These are phyloP conservation scores for Smutsia gigantea DNA, from an alignment of 2,797 vertebrate species.

Conservation along the genomic window DNA sequence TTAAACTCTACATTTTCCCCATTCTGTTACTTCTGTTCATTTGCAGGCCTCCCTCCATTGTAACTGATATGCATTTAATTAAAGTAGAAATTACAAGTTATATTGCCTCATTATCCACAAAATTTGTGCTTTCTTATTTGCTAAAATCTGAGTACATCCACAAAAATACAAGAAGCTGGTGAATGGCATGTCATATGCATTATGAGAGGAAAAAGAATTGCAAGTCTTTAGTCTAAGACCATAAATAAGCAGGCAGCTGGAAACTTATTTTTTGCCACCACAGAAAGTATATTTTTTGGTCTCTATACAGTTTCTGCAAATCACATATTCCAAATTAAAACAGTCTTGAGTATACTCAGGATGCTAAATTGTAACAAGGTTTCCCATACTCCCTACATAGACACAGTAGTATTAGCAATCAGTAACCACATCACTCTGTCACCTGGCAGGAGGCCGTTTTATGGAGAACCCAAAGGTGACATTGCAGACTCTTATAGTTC, in stretches of 20 bases:
- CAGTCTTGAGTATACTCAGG: neutral
- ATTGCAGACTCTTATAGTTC: neutral
- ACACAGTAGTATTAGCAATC: neutral
- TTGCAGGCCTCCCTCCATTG: neutral
- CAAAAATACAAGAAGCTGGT: neutral
- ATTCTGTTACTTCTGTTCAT: neutral
- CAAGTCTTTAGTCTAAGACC: neutral
- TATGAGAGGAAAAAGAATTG: neutral
- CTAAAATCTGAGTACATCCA: neutral
- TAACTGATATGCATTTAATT: neutral
- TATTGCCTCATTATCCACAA: neutral
- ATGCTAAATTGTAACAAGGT: neutral
- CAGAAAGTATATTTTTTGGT: neutral
- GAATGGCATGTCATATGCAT: neutral
- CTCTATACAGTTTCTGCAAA: neutral
- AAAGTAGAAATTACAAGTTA: neutral
- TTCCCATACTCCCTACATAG: neutral
- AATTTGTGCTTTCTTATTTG: neutral
- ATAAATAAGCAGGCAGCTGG: neutral
- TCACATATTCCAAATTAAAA: neutral
- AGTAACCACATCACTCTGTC: neutral
- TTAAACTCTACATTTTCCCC: neutral
- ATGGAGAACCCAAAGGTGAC: neutral
- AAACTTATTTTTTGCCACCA: neutral
- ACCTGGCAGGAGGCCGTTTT: neutral